Conservation (phyloP, 1,140 invertebrate genomes). For the Nautilus pompilius region DNA sequence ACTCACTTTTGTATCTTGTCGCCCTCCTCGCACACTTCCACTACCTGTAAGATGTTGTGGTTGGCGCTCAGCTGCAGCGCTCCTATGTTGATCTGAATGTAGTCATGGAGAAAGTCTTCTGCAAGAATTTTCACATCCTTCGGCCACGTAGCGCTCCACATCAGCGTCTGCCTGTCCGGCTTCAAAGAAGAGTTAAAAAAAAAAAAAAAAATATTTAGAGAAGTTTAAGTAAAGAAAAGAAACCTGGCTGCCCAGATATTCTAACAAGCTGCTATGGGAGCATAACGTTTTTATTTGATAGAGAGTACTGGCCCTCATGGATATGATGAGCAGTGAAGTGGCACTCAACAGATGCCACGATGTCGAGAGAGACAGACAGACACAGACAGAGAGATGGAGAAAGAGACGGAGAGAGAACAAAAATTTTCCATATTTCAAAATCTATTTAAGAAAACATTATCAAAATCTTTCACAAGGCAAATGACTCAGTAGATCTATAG, state of each 20-base stretch:
- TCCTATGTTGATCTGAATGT: slow-evolving; percentile 90
- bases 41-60: slow-evolving; percentile 92
- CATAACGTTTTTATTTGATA: no score
- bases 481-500: no score
- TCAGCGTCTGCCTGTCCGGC: slow-evolving; percentile 88
- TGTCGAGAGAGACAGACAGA: no score
- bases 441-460: no score
- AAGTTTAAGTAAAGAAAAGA: neutral
- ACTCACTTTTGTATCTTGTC: slow-evolving; percentile 32
- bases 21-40: slow-evolving; percentile 79
- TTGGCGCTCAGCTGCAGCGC: slow-evolving; percentile 87
- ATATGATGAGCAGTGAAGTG: no score
- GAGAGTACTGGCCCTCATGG: no score
- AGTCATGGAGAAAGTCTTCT: slow-evolving; percentile 87
- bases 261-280: neutral
- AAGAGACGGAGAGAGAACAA: no score
- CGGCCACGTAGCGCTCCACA: slow-evolving; percentile 98
- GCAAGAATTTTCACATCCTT: slow-evolving; percentile 90
- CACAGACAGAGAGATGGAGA: no score
- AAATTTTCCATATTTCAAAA: no score
- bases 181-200: slow-evolving; percentile 34
- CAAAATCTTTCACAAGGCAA: no score
- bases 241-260: neutral
- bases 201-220: no score
- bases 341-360: no score